Evolutionary conservation across 2,888 invertebrate genomes (phyloP), one percentile per base, ranked within the genome.

Genomic region (Hirtodrosophila alboralis): DNA sequence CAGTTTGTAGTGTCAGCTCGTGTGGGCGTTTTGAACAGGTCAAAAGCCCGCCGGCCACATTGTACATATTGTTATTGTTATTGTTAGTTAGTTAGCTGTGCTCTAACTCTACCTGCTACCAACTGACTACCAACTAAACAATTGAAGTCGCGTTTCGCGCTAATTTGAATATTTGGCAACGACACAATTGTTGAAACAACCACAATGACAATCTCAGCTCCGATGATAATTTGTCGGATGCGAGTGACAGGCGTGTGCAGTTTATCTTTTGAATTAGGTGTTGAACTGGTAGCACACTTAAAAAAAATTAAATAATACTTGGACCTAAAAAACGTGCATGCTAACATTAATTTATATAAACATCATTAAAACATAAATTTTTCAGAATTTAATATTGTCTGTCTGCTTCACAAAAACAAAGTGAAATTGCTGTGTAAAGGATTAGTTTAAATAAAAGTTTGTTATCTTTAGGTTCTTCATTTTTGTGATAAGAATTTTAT

Each of bases 121-220:
- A 26, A 40, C 43, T 27, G 43, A 41, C 41, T 53, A 38, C 75
- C 49, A 49, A 34, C 68, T 62, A 76, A 67, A 74, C 86, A 86
- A 85, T 86, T 85, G 78, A 79, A 76, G 60, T 59, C 69, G 73
- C 37, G 44, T 53, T 71, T 49, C 52, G 56, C 53, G 62, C 83
- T 86, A 64, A 87, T 86, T 86, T 87, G 85, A 86, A 86, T 86
- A 86, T 79, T 83, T 75, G 68, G 64, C 57, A 58, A 36, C 52
- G 44, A 71, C 51, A 69, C 52, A 60, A 41, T 47, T 38, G 26
- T 16, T 41, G 31, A 28, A 10, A 30, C 16, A 10, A 14, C 38
- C 16, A 18, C 67, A 34, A 36, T 36, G 12, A 1, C 61, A 59
- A 52, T n/a, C 48, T 47, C 57, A 48, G 45, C 58, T 76, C 45